phyloP scores from a whole-genome alignment of 2,113 vertebrate species.

The Siniperca chuatsi region DNA sequence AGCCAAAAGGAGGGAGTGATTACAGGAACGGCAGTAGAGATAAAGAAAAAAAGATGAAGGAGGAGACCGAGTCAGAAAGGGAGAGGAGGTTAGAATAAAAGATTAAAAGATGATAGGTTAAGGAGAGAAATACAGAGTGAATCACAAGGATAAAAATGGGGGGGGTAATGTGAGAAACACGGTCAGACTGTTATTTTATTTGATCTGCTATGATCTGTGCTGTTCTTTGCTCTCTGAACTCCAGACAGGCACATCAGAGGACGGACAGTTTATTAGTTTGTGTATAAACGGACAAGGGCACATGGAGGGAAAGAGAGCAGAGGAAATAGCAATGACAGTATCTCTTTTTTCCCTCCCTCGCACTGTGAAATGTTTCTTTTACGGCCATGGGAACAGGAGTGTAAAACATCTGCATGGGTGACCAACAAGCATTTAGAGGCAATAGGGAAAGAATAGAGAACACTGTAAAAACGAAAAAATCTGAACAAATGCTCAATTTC shows the following conservation, averaged over 20 bases:
- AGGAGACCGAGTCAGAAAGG: constrained; percentile 52
- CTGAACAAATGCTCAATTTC: neutral
- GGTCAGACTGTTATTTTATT: constrained; percentile 36
- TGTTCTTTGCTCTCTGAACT: constrained; percentile 43
- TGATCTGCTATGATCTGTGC: constrained; percentile 43
- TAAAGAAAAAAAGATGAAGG: constrained; percentile 66
- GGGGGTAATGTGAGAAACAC: constrained; percentile 21
- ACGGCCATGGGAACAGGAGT: constrained; percentile 58
- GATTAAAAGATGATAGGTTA: constrained; percentile 61
- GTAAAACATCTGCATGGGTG: constrained; percentile 64
- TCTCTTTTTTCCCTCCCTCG: neutral
- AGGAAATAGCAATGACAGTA: constrained; percentile 19
- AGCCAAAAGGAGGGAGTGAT: constrained; percentile 77
- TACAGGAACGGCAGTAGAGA: constrained; percentile 71
- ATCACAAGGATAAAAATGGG: constrained; percentile 23
- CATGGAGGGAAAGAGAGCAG: constrained; percentile 24
- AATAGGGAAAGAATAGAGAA: neutral
- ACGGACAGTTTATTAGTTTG: constrained; percentile 54
- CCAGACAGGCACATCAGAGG: constrained; percentile 30
- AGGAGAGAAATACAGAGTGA: constrained; percentile 37
- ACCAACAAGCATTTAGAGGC: constrained; percentile 13
- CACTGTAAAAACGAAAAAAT: neutral
- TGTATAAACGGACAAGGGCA: constrained; percentile 33
- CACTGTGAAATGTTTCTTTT: constrained; percentile 36
- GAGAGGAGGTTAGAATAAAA: constrained; percentile 67